These are phyloP conservation scores for Paramuricea clavata DNA, from an alignment of 92 coral and sea anemone species.

Conservation along the genomic window DNA sequence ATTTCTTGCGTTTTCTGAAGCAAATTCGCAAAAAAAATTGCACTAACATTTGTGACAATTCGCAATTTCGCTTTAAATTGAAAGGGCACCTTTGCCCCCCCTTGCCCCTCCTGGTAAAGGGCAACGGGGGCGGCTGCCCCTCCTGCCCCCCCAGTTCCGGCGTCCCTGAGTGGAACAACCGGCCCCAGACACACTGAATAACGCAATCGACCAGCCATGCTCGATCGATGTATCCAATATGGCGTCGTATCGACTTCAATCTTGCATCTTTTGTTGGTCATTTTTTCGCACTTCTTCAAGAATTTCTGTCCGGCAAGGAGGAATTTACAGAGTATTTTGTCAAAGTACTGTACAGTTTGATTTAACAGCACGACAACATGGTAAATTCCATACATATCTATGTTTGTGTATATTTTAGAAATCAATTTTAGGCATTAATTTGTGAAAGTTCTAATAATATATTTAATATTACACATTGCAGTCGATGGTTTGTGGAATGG, in stretches of 20 bases:
- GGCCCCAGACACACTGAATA: no score
- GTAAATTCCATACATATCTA: neutral
- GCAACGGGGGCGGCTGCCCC: no score
- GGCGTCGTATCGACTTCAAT: constrained; percentile 39
- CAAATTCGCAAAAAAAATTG: no score
- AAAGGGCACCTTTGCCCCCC: no score
- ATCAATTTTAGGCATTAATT: no score
- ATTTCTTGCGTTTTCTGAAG: no score
- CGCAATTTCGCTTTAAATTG: no score
- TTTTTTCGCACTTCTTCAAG: constrained; percentile 17
- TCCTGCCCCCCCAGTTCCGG: no score
- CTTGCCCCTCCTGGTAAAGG: no score
- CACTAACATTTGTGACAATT: no score
- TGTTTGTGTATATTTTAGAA: no score
- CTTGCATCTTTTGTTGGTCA: constrained; percentile 49
- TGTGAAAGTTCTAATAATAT: neutral
- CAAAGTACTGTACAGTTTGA: neutral
- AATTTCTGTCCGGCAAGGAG: constrained; percentile 16
- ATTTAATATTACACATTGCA: neutral
- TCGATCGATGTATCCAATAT: constrained; percentile 23
- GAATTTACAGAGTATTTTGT: constrained; percentile 20
- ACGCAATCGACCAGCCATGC: neutral
- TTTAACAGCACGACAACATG: constrained; percentile 9
- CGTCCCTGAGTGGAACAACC: no score
- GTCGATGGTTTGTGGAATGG: constrained; percentile 10